Base-by-base conservation (phyloP, 2,797 vertebrate genomes). In the Bucorvus abyssinicus region DNA sequence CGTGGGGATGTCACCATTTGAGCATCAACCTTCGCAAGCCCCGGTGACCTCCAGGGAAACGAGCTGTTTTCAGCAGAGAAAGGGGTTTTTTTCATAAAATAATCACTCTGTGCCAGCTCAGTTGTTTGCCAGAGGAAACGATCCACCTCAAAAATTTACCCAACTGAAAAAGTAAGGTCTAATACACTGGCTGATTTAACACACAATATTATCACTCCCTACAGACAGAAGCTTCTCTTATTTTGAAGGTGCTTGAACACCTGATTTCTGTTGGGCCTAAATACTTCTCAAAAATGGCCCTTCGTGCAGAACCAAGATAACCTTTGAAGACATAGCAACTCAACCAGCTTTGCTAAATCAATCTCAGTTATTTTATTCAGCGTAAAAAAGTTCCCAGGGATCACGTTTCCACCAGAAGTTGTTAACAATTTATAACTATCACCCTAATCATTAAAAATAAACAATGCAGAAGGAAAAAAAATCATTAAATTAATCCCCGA, bases 351-450 rank as follows among this genome's bases (percentile, higher is more conserved):
- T 87, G 60, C 75, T 94, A 69, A 94, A 95, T 93, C 92, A 63
- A 90, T 55, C 93, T 87, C 15, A 2, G 6, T 34, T 86, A 65
- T 69, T 95, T 95, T 84, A 84, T 57, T 88, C 92, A 75, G 80
- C 0, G 2, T 14, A n/a, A 60, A 92, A 73, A 84, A 67, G 79
- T 93, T 96, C 93, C 95, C 78, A 60, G 85, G 91, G 88, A 95
- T 90, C 56, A 3, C 38, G 6, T 91, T 96, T 93, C 84, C 36
- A 95, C 86, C 55, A 87, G 81, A 96, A 92, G 92, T 94, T 94
- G 94, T 96, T 96, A 96, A 89, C 91, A 79, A 94, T 97, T 97
- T 94, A 96, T 64, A 96, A 88, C 89, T 88, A 94, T 94, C 93
- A 85, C 81, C 87, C 94, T 95, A 82, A 95, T 95, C 87, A 67